Evolutionary conservation across 1,140 invertebrate species (phyloP).

Genomic region (Zaprionus gabonicus): DNA sequence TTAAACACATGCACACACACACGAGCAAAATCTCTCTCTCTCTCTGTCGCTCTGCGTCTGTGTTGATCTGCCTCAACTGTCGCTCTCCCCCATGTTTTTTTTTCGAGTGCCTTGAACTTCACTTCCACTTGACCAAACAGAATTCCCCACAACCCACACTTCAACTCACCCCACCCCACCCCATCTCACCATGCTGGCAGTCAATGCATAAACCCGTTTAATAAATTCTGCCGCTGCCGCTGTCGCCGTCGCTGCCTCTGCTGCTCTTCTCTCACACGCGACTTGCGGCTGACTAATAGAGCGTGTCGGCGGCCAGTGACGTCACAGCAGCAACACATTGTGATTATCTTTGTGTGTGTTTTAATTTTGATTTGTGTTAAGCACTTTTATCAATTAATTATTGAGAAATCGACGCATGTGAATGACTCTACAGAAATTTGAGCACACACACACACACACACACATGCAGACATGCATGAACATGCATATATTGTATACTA

Average conservation of each 20-base stretch:
- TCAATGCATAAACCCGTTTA: slow-evolving; percentile 27
- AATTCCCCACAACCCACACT: slow-evolving; percentile 1
- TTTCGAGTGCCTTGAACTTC: slow-evolving; percentile 46
- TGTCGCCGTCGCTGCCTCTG: background rate
- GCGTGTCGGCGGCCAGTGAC: slow-evolving; percentile 18
- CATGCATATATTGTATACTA: slow-evolving; percentile 25
- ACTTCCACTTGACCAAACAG: slow-evolving; percentile 18
- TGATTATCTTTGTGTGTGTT: slow-evolving; percentile 8
- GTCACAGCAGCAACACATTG: slow-evolving; percentile 29
- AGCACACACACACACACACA: background rate
- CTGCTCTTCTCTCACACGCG: slow-evolving; percentile 27
- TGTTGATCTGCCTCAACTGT: slow-evolving; percentile 5
- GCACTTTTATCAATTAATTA: slow-evolving; percentile 33
- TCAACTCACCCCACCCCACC: background rate
- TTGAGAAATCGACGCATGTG: slow-evolving; percentile 32
- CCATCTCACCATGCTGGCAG: no score
- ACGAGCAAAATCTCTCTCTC: background rate
- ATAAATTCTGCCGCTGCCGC: background rate
- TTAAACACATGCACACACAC: slow-evolving; percentile 14
- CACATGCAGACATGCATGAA: background rate
- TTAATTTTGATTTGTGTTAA: slow-evolving; percentile 8
- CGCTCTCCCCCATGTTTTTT: background rate
- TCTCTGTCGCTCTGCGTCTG: background rate
- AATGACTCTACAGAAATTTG: slow-evolving; percentile 41
- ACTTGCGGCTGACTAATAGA: slow-evolving; percentile 41